A percentile compares a stretch with the other conserved stretches of the same genome.
Evolutionary conservation across 2,113 vertebrate genomes (phyloP).

Genomic region (Etheostoma cragini): DNA sequence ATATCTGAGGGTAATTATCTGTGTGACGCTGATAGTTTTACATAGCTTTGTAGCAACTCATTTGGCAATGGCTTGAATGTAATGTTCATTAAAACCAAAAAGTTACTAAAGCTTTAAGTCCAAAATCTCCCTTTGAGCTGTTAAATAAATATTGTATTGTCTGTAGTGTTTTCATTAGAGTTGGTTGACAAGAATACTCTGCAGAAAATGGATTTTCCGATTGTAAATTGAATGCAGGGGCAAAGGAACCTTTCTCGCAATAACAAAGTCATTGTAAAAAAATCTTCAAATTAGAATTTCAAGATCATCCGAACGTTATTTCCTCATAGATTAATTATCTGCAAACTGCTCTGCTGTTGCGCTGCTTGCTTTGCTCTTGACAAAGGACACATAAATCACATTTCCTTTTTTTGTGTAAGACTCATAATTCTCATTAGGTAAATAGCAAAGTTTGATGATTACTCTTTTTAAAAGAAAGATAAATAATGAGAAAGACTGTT

Average conservation of each 20-base stretch:
- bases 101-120: not conserved
- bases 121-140: not conserved
- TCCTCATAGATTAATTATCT: not conserved
- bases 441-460: constrained; percentile 8
- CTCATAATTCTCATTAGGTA: not conserved
- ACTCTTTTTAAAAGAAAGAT: constrained; percentile 1
- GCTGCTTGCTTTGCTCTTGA: not conserved
- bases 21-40: no score
- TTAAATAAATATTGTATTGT: not conserved
- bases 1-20: no score
- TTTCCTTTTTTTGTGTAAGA: not conserved
- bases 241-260: not conserved
- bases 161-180: not conserved
- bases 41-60: no score
- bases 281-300: not conserved
- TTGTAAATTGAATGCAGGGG: no score
- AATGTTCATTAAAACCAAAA: not conserved
- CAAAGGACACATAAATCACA: not conserved
- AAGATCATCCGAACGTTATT: not conserved
- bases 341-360: not conserved
- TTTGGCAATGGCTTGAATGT: no score
- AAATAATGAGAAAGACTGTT: not conserved
- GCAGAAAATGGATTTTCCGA: not conserved
- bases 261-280: not conserved
- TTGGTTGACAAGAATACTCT: not conserved